Base-by-base conservation (phyloP, 1,140 invertebrate genomes). In the Bombus breviceps region DNA sequence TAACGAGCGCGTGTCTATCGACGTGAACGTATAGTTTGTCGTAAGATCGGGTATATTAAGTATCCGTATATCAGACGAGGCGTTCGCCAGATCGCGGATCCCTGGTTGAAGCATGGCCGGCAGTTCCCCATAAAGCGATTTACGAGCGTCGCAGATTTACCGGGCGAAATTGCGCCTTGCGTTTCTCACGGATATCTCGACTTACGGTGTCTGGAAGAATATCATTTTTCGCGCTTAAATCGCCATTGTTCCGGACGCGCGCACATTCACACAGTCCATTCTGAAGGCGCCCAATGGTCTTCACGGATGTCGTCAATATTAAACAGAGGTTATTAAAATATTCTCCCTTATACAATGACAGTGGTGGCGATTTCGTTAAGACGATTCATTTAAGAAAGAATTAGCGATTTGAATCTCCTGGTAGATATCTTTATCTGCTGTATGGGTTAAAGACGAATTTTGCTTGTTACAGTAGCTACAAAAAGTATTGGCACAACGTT, bases 101-200 rank as follows among this genome's bases (percentile, higher is more conserved):
- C 64, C 25, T 15, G 64, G 64, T 32, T 32, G 81, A 68, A 62
- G 74, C 59, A 85, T 41, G 66, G 25, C 71, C 72, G 64, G 62
- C 34, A 64, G 76, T 71, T 28, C 64, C 80, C 88, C 89, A 90
- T 89, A 89, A 90, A 86, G 86, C 89, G 86, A 90, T 90, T 90
- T 90, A 90, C 89, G 89, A 90, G 74, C 88, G 83, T 85, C 86
- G 89, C 89, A 90, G 89, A 90, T 90, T 90, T 90, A 90, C 86
- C 86, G 76, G 69, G 74, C 37, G 86, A 90, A 90, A 90, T 90
- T 90, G 85, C 88, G 89, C 47, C 71, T 32, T 72, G 68, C 83
- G 83, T 85, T 90, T 72, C 84, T 83, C 76, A 73, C 71, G 79
- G 86, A 87, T 87, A 85, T 79, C 79, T 84, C 83, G 89, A 90